Evolutionary conservation across 1,140 invertebrate species (phyloP), one percentile per base, ranked within the genome.

Genomic region (Popillia japonica): DNA sequence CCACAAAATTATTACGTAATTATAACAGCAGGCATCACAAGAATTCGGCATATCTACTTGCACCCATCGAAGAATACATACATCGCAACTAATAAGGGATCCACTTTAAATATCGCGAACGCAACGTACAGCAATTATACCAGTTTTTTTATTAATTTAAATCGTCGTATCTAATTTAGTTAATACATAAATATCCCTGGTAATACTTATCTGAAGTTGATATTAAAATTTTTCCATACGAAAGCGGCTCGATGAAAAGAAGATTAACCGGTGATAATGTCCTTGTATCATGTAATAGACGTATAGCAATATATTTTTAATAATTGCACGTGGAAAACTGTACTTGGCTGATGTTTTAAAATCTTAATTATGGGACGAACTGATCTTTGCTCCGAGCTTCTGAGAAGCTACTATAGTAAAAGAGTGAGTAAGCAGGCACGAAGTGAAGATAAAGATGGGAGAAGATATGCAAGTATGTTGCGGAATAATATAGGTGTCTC

Each of bases 271-370:
- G 48, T 55, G 48, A 55, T 55, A 55, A 17, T 55, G 48, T 4
- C 27, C 48, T 55, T 55, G 17, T n/a, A 55, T 55, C 48, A n/a
- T 55, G 48, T 55, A 55, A 55, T 55, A 55, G 48, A 55, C 48
- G 11, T 17, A 55, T 55, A 17, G 14, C 48, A 17, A 55, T 55
- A 14, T 55, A 14, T 55, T 55, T 17, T 7, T 55, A 55, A 17
- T 55, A 55, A 55, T 55, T 17, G 48, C 48, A 55, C 14, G 48
- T 17, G 48, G 48, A 55, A 55, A 55, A 55, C 48, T 14, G 17
- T 17, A 55, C 14, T 55, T 55, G 17, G 17, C 48, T 55, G 48
- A 17, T 55, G 17, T 17, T 55, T 55, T 55, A 55, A 55, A 55
- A 55, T 55, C 48, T 55, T 55, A 55, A 55, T 55, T 55, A 55